Conservation (phyloP, 2,113 vertebrate species). For the Motacilla tschutschensis region DNA sequence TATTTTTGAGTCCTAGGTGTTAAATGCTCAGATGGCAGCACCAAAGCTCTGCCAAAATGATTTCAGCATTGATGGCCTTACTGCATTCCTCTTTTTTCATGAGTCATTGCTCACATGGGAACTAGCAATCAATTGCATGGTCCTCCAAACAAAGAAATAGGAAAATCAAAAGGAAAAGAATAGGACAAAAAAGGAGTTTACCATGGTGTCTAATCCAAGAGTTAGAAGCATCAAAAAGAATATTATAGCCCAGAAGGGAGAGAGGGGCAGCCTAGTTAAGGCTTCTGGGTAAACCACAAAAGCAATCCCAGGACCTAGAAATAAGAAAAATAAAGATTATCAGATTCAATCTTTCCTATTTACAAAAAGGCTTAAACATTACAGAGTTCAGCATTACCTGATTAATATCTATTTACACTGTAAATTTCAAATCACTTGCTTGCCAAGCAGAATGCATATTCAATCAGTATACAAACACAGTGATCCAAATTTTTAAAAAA, state of each 20-base stretch:
- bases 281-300: conserved; percentile 98
- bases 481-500: background rate
- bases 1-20: background rate
- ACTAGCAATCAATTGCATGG: accelerated
- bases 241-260: conserved; percentile 98
- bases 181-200: conserved; percentile 61
- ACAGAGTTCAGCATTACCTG: background rate
- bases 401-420: background rate
- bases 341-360: background rate
- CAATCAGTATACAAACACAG: no score
- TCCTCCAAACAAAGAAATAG: background rate
- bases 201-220: conserved; percentile 96
- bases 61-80: background rate
- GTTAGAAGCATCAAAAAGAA: conserved; percentile 99
- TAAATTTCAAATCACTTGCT: background rate
- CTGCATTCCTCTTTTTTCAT: background rate
- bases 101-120: background rate
- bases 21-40: background rate
- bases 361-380: background rate
- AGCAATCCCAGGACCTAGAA: conserved; percentile 92
- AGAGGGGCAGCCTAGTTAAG: conserved; percentile 92
- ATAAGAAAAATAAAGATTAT: background rate
- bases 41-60: background rate
- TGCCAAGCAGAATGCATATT: background rate
- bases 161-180: background rate